Evolutionary conservation across 23 tunicate species (phyloP), one percentile per base, ranked within the genome.

Genomic region (Halocynthia aurantium): DNA sequence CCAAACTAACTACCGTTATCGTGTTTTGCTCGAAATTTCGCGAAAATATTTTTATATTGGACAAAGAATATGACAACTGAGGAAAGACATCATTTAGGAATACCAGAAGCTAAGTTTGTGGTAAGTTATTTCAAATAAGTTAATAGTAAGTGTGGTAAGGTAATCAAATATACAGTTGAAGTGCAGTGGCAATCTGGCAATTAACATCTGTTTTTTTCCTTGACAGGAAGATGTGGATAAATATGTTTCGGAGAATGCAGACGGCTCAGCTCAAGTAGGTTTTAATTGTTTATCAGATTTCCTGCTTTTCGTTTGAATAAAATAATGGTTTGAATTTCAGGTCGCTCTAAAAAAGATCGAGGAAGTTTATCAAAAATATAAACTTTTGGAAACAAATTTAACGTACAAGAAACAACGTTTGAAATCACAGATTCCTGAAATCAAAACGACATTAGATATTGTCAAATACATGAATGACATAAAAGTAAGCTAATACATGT

Each of bases 341-440:
- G 83, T 61, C 12, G 79, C 72, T 5, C 61, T 94, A 53, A 77
- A 73, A 56, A 83, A 85, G 53, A 74, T 94, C 44, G 99, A 94
- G 22, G 95, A 88, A 77, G 72, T 71, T 66, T 88, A 87, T 73
- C 99, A 88, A 52, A 94, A 94, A 52, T 94, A 94, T 63, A 84
- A 86, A 85, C 53, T 94, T 65, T 76, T 88, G 84, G 99, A 94
- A 77, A 67, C 77, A 12, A 82, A 76, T 52, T 61, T 94, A 62
- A 20, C 76, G 7, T 71, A 83, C 7, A 88, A 94, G 76, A 94
- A 94, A 68, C 70, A 80, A 12, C 61, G 95, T 61, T 70, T 94
- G 10, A 77, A 84, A 67, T 79, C 72, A 8, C 99, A 94, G 68
- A 84, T 94, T 21, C 99, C 99, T n/a, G 99, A 94, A 55, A 57